phyloP scores from a whole-genome alignment of 2,113 vertebrate species.

The Gracilinanus agilis region DNA sequence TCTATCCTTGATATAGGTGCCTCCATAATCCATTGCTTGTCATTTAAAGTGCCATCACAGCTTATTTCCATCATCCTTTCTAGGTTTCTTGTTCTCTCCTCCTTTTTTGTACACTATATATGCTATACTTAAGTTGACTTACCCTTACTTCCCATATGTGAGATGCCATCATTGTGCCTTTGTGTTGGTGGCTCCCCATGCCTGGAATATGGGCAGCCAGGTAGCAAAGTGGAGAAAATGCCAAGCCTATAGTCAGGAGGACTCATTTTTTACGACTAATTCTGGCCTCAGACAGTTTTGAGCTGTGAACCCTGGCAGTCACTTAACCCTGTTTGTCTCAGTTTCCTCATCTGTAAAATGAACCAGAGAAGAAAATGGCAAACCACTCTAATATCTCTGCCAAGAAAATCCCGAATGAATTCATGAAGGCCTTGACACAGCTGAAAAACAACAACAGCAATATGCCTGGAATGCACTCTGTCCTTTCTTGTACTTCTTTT shows the following conservation, averaged over 20 bases:
- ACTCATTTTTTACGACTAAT: no score
- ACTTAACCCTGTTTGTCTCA: no score
- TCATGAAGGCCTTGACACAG: no score
- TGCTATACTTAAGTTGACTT: neutral
- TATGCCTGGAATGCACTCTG: neutral
- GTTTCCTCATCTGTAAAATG: no score
- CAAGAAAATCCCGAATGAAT: no score
- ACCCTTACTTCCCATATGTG: neutral
- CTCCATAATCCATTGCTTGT: neutral
- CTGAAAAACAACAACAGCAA: no score
- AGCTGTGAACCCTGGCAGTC: no score
- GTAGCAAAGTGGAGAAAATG: no score
- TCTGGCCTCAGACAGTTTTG: no score
- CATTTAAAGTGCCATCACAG: neutral
- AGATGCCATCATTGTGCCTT: neutral
- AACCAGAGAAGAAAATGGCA: no score
- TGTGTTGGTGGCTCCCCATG: neutral
- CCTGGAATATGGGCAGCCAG: neutral
- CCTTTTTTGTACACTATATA: neutral
- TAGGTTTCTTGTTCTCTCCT: neutral
- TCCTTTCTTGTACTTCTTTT: neutral
- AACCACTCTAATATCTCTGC: no score
- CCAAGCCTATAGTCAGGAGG: no score
- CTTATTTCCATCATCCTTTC: neutral
- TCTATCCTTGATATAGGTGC: neutral